These are phyloP conservation scores for Psylliodes chrysocephalus DNA, from an alignment of 2,888 invertebrate species.

Conservation along the genomic window DNA sequence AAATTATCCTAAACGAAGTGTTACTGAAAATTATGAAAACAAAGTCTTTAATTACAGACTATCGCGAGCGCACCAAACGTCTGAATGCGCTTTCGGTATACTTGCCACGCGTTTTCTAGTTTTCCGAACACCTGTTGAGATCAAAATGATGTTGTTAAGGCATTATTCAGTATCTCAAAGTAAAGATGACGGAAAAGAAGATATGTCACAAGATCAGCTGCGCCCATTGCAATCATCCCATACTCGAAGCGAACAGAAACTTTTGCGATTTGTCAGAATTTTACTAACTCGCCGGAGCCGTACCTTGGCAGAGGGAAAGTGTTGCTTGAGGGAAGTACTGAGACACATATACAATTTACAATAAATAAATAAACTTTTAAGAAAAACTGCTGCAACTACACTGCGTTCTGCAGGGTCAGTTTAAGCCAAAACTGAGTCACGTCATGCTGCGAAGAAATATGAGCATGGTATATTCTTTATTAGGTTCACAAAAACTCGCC, in stretches of 20 bases:
- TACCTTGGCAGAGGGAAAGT: slow-evolving; percentile 5
- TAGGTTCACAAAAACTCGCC: too few species aligned
- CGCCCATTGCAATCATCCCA: neutral
- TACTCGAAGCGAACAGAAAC: neutral
- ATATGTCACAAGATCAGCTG: slow-evolving; percentile 5
- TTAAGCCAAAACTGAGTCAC: too few species aligned
- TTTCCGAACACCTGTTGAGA: slow-evolving; percentile 4
- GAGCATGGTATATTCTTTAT: too few species aligned
- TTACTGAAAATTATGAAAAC: neutral
- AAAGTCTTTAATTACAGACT: too few species aligned
- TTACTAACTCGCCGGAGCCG: neutral
- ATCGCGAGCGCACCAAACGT: too few species aligned
- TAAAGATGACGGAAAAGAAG: neutral
- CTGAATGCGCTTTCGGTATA: slow-evolving; percentile 3
- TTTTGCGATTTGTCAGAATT: neutral
- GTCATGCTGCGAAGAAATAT: too few species aligned
- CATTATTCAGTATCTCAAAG: neutral
- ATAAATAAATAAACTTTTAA: too few species aligned
- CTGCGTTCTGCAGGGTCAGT: too few species aligned
- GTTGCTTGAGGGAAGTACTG: neutral
- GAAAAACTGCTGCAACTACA: too few species aligned
- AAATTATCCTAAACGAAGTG: slow-evolving; percentile 1
- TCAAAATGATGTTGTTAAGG: neutral
- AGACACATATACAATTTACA: too few species aligned
- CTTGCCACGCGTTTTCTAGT: neutral